A percentile compares a stretch with the other conserved stretches of the same genome.
phyloP scores from a whole-genome alignment of 2,797 vertebrate genomes.

The Apodemus agrarius region DNA sequence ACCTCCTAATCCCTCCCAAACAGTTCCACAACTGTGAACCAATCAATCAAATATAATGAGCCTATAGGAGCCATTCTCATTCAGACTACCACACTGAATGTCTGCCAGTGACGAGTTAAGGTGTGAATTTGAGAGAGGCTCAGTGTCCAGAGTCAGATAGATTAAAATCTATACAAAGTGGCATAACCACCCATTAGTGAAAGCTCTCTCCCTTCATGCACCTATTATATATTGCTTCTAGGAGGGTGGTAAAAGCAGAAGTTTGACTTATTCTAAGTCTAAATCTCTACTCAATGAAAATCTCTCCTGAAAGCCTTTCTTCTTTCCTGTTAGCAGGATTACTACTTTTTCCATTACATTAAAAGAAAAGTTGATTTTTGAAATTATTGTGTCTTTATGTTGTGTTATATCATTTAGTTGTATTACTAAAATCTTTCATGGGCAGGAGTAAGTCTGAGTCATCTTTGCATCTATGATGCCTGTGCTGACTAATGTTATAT shows the following conservation, averaged over 20 bases:
- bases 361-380: not conserved
- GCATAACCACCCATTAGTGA: not conserved
- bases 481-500: not conserved
- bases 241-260: not conserved
- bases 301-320: not conserved
- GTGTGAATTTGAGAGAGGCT: not conserved
- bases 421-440: not conserved
- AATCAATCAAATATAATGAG: not conserved
- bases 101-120: slow-evolving; percentile 6
- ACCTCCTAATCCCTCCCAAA: not conserved
- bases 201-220: not conserved
- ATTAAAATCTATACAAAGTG: not conserved
- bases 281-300: not conserved
- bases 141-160: not conserved
- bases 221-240: not conserved
- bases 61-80: not conserved
- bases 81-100: not conserved
- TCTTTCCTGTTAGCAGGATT: not conserved
- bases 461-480: slow-evolving; percentile 31
- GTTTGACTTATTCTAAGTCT: slow-evolving; percentile 39
- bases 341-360: not conserved
- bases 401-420: not conserved
- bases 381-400: not conserved
- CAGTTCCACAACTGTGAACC: not conserved
- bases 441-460: slow-evolving; percentile 11